Evolutionary conservation across 2,797 vertebrate genomes (phyloP).

Genomic region (Margarornis squamiger): DNA sequence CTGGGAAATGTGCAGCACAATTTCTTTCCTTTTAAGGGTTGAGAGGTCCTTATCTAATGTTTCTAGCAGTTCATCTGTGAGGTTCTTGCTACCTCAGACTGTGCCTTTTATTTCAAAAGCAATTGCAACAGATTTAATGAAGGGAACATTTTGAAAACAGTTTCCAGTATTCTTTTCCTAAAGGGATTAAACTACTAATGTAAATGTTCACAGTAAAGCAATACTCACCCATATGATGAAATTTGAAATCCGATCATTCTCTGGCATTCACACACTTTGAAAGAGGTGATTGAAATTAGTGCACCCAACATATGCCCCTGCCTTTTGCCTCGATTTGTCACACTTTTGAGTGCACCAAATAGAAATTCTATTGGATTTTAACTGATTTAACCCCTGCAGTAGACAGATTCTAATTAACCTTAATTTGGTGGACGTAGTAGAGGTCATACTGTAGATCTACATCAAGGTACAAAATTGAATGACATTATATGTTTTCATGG

Average conservation of each 20-base stretch:
- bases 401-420: not conserved
- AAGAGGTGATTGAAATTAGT: conserved; percentile 70
- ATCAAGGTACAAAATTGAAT: not conserved
- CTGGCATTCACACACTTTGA: conserved; percentile 52
- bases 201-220: conserved; percentile 61
- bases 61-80: conserved; percentile 23
- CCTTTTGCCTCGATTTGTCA: conserved; percentile 50
- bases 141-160: conserved; percentile 54
- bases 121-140: conserved; percentile 59
- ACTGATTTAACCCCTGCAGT: conserved; percentile 33
- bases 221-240: conserved; percentile 44
- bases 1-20: conserved; percentile 29
- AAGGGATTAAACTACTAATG: conserved; percentile 53
- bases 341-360: not conserved
- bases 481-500: not conserved
- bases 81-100: conserved; percentile 21
- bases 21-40: conserved; percentile 44
- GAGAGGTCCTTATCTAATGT: conserved; percentile 49
- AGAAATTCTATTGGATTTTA: conserved; percentile 62
- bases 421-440: not conserved
- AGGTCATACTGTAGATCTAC: not conserved
- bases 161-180: conserved; percentile 59
- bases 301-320: conserved; percentile 41
- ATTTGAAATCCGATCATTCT: conserved; percentile 56
- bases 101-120: conserved; percentile 48